Percentiles rank a stretch among this genome's conserved stretches.
Conservation (phyloP, 2,113 vertebrate species). For the Podarcis muralis region DNA sequence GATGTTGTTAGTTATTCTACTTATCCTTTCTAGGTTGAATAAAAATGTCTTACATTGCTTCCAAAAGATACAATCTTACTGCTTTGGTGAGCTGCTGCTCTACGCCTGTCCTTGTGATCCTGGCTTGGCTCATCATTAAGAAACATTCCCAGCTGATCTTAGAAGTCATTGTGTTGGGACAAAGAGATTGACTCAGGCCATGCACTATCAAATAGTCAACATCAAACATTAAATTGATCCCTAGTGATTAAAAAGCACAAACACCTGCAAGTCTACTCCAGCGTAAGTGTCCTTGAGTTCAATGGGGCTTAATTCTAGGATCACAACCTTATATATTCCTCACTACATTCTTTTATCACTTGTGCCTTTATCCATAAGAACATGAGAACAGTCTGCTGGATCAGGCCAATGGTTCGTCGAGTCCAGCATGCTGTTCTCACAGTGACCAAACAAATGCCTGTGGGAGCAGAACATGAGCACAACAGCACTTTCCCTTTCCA, state of each 20-base stretch:
- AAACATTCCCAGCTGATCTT: neutral
- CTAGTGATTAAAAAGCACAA: neutral
- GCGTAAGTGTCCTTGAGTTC: neutral
- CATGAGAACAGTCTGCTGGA: too few species aligned
- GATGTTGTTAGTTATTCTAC: neutral
- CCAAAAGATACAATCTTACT: neutral
- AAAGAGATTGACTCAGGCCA: neutral
- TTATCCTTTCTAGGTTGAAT: neutral
- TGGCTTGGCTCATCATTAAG: neutral
- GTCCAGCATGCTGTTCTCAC: too few species aligned
- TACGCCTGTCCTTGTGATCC: neutral
- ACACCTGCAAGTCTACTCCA: neutral
- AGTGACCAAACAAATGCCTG: too few species aligned
- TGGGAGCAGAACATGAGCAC: too few species aligned
- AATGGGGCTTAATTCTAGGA: neutral
- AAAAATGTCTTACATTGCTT: neutral
- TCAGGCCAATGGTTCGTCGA: too few species aligned
- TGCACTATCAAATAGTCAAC: neutral
- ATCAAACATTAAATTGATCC: neutral
- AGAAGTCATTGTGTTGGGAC: neutral
- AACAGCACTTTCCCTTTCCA: too few species aligned
- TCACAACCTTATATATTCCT: neutral
- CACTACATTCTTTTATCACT: neutral
- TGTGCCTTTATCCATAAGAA: neutral
- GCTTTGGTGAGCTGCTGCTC: neutral